Base-by-base conservation (phyloP, 2,888 invertebrate species). In the Drosophila lacicola region DNA sequence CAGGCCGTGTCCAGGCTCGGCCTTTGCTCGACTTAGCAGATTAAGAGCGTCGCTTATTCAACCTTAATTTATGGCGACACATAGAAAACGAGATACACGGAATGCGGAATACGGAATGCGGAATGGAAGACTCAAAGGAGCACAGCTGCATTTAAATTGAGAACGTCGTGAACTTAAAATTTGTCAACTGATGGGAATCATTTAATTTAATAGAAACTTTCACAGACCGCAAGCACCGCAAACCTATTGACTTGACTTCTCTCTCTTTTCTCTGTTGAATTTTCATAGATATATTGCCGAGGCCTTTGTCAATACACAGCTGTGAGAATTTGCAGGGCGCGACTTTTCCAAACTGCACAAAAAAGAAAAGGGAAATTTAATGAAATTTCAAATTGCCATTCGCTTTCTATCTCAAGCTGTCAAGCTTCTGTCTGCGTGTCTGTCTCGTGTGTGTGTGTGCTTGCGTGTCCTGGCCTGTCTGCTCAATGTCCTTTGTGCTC, bases 311-410 rank as follows among this genome's bases (percentile, higher is more conserved):
- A 69, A 80, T 77, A 60, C 47, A 69, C 47, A 69, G 56, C 49
- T 67, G 65, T 36, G 57, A 33, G 49, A 47, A 82, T 74, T 74
- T 82, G 33, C 73, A 73, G 67, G 51, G 21, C 55, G 51, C 56
- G 58, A 67, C 49, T 47, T 57, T 62, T 56, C 55, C 61, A 39
- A 36, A 65, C 55, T 65, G 60, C 65, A 44, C 61, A 42, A 74
- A 70, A 68, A 68, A 72, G 82, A 70, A 68, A 64, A 72, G 82
- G 70, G 67, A 85, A 89, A 85, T 85, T 89, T 88, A 85, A 85
- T 85, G 89, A 85, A 85, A 88, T 89, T 85, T 89, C 86, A 89
- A 88, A 82, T 88, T 88, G 80, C 80, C 73, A 81, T 57, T 83
- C 70, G 71, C 78, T 73, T 71, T 71, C 82, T 83, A 69, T 76